These are phyloP conservation scores for Columba livia DNA, from an alignment of 2,113 vertebrate species.

Conservation along the genomic window DNA sequence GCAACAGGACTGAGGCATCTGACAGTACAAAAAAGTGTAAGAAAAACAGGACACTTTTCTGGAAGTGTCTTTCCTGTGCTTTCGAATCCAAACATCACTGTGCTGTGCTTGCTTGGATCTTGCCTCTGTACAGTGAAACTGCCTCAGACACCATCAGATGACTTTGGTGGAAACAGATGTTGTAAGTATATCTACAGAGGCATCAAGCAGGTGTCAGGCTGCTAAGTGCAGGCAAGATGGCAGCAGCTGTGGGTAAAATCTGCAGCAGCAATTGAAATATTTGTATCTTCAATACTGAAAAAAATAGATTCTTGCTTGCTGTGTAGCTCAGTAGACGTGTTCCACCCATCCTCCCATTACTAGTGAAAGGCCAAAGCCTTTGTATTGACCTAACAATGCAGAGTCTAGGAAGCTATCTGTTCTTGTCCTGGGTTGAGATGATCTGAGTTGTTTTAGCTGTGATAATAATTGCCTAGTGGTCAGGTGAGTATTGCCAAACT, in stretches of 20 bases:
- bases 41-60: neutral
- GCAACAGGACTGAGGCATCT: neutral
- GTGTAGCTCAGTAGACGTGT: neutral
- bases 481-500: neutral
- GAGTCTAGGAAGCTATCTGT: neutral
- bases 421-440: neutral
- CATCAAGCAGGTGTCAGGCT: neutral
- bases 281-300: neutral
- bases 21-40: neutral
- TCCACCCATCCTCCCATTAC: too few relatives aligned
- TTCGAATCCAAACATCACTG: neutral
- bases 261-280: neutral
- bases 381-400: neutral
- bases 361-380: neutral
- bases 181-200: neutral
- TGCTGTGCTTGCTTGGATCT: too few relatives aligned
- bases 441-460: neutral
- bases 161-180: neutral
- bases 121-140: neutral
- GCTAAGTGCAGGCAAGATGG: neutral
- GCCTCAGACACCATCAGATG: neutral
- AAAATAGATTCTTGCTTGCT: neutral
- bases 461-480: neutral
- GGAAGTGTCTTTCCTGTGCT: neutral
- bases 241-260: neutral